A percentile compares a stretch with the other conserved stretches of the same genome.
Evolutionary conservation across 2,797 vertebrate genomes (phyloP).

Genomic region (Okamejei kenojei): DNA sequence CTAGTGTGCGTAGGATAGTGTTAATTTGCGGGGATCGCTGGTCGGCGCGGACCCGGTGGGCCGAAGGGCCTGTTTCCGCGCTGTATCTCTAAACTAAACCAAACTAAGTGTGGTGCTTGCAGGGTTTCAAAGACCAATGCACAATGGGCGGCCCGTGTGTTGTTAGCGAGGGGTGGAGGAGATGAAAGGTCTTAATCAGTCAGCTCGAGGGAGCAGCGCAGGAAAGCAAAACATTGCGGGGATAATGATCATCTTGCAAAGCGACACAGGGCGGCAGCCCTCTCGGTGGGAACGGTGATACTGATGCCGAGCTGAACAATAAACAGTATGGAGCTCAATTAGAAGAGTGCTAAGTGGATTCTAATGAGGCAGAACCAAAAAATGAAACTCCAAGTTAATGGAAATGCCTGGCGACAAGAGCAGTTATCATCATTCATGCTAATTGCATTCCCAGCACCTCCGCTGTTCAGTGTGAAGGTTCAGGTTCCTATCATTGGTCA

Average conservation of each 20-base stretch:
- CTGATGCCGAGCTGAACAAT: background rate
- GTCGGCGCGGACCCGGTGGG: too few species aligned
- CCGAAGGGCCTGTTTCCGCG: too few species aligned
- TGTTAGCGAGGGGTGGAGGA: background rate
- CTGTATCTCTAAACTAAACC: background rate
- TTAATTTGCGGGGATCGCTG: too few species aligned
- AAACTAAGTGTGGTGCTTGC: background rate
- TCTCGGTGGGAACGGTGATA: conserved; percentile 8
- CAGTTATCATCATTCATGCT: conserved; percentile 25
- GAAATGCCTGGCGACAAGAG: conserved; percentile 4
- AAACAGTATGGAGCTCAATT: conserved; percentile 33
- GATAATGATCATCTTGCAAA: background rate
- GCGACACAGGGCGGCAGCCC: background rate
- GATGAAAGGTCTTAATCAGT: background rate
- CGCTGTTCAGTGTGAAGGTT: background rate
- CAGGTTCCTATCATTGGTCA: background rate
- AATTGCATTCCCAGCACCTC: background rate
- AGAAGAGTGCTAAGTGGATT: conserved; percentile 14
- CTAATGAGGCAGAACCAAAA: conserved; percentile 32
- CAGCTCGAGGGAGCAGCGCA: background rate
- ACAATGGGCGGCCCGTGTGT: too few species aligned
- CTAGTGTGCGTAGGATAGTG: too few species aligned
- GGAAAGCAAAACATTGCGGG: too few species aligned
- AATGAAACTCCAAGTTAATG: conserved; percentile 28
- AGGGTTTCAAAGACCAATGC: background rate